Percentiles rank a stretch among this genome's conserved stretches.
These are phyloP conservation scores for Archocentrus centrarchus DNA, from an alignment of 2,113 vertebrate genomes.

Conservation along the genomic window DNA sequence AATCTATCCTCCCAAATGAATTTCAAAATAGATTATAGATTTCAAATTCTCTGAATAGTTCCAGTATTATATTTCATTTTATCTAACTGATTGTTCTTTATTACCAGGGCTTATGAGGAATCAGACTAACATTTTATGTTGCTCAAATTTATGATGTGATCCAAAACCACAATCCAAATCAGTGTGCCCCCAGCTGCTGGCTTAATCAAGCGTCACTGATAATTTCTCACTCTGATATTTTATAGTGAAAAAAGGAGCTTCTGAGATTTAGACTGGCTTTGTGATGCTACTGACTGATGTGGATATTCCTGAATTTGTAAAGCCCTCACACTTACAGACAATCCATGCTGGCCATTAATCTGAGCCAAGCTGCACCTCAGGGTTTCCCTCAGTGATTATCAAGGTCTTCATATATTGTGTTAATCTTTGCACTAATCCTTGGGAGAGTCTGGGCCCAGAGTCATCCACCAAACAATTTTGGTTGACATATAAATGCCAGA, in stretches of 20 bases:
- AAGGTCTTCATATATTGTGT: background rate
- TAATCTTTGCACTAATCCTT: conserved; percentile 34
- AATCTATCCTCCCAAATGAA: background rate
- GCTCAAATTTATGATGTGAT: background rate
- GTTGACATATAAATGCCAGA: conserved; percentile 20
- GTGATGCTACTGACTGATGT: background rate
- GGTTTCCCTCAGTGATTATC: background rate
- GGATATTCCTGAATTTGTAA: conserved; percentile 23
- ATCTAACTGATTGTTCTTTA: background rate
- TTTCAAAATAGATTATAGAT: background rate
- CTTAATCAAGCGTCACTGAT: background rate
- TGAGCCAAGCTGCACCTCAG: background rate
- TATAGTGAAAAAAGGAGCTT: background rate
- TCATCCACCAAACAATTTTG: background rate
- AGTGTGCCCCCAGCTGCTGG: background rate
- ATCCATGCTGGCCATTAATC: background rate
- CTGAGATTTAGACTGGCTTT: background rate
- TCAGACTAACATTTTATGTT: background rate
- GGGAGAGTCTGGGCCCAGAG: background rate
- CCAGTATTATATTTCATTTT: background rate
- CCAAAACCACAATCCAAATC: background rate
- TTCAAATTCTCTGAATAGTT: background rate
- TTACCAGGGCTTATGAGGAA: background rate
- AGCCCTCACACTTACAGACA: background rate
- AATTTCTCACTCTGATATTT: background rate